phyloP scores from a whole-genome alignment of 2,113 vertebrate species.

The Ciconia stormi region DNA sequence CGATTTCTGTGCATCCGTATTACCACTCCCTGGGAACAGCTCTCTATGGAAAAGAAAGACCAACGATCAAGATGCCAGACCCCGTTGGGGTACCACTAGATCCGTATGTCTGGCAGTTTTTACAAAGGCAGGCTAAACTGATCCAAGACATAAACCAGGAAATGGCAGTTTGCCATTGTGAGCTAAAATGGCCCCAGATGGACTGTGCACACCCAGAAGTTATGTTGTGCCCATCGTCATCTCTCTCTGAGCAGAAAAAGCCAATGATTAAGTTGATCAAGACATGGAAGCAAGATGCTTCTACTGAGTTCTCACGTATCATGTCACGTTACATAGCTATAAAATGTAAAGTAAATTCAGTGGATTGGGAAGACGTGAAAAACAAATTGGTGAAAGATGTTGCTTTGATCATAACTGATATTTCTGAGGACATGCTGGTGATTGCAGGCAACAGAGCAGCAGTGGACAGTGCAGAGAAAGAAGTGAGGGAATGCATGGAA shows the following conservation, averaged over 20 bases:
- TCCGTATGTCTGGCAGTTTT: constrained; percentile 72
- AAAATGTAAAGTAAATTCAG: constrained; percentile 57
- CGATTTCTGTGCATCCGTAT: constrained; percentile 79
- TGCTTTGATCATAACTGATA: constrained; percentile 67
- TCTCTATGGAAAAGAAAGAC: constrained; percentile 82
- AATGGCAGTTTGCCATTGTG: constrained; percentile 75
- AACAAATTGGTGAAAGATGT: background rate
- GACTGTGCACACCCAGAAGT: constrained; percentile 53
- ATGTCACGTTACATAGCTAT: constrained; percentile 71
- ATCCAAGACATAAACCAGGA: constrained; percentile 63
- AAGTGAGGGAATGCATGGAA: constrained; percentile 65
- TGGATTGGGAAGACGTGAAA: constrained; percentile 72
- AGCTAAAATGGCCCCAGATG: constrained; percentile 66
- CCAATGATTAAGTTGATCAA: constrained; percentile 42
- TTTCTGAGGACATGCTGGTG: constrained; percentile 55
- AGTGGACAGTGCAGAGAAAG: constrained; percentile 62
- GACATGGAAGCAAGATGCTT: constrained; percentile 76
- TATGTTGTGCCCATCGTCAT: constrained; percentile 66
- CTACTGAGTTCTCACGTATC: constrained; percentile 53
- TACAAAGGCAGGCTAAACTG: constrained; percentile 55
- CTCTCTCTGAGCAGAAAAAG: constrained; percentile 69
- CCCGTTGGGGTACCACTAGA: constrained; percentile 70
- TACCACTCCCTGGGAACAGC: constrained; percentile 79
- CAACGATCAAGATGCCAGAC: constrained; percentile 77
- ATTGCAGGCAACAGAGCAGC: constrained; percentile 77